These are phyloP conservation scores for Chaunax sp. DNA, from an alignment of 2,797 vertebrate genomes.

Conservation along the genomic window DNA sequence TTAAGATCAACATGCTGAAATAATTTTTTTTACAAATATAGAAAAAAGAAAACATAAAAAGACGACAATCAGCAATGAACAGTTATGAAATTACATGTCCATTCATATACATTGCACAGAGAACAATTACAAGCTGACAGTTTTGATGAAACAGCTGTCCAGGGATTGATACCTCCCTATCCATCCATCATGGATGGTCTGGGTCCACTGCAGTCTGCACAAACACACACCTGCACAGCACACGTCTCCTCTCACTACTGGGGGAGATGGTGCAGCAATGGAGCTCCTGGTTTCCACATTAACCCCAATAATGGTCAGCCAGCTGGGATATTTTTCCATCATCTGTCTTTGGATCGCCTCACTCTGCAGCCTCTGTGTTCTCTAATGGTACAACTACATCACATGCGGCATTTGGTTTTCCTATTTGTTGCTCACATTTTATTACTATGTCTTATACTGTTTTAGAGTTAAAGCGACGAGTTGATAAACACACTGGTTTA, in stretches of 20 bases:
- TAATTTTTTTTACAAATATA: neutral
- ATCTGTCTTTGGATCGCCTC: constrained; percentile 32
- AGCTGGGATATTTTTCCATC: constrained; percentile 49
- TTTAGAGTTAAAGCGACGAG: neutral
- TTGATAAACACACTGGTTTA: neutral
- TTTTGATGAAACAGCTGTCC: constrained; percentile 52
- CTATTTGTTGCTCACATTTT: constrained; percentile 8
- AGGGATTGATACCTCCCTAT: constrained; percentile 19
- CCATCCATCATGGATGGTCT: constrained; percentile 41
- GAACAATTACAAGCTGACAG: constrained; percentile 11
- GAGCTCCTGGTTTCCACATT: constrained; percentile 48
- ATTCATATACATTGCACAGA: constrained; percentile 23
- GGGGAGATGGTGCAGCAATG: constrained; percentile 34
- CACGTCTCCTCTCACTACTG: constrained; percentile 41
- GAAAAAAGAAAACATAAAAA: neutral
- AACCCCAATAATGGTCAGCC: constrained; percentile 49
- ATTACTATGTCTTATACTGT: neutral
- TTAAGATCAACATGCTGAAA: neutral
- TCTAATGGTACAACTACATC: constrained; percentile 20
- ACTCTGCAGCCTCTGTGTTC: neutral
- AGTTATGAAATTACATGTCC: constrained; percentile 4
- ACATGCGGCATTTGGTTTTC: constrained; percentile 8
- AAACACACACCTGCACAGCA: too few relatives aligned
- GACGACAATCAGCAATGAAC: neutral
- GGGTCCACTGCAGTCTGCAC: constrained; percentile 35